Base-by-base conservation (phyloP, 1,140 invertebrate genomes). In the Diorhabda carinulata region DNA sequence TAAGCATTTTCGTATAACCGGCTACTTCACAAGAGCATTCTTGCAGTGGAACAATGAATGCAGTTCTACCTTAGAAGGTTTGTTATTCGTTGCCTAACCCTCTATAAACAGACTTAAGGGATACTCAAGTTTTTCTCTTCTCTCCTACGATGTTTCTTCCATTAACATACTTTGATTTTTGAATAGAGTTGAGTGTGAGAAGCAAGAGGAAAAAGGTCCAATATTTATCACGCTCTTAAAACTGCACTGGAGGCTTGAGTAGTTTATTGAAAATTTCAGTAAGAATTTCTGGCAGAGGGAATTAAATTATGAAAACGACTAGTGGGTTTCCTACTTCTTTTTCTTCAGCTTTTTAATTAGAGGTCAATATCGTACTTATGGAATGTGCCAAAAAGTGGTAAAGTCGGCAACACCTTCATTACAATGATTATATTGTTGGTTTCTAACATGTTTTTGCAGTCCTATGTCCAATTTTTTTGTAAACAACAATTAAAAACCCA, bases 221-320 rank as follows among this genome's bases (percentile, higher is more conserved):
- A 52, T 52, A 52, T 52, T 52, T 52, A 52, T 52, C 47, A n/a
- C 47, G 47, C 47, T 52, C 47, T 52, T 52, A n/a, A 52, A 52
- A 52, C 47, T 52, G 47, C 47, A 3, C 47, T 6, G 47, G 47
- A 52, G 47, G 6, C n/a, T 52, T 6, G 47, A 52, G 47, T 52
- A 3, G 47, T 52, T 52, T 52, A 52, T 52, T 52, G n/a, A 8
- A 52, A 52, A 52, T 52, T 52, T 52, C n/a, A n/a, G 6, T 52
- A 8, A n/a, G 3, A 52, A 52, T 4, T 6, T 8, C n/a, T n/a
- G 47, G 47, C 2, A 52, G n/a, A 6, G 47, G n/a, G 47, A 52
- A 52, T 52, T 3, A 25, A 25, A 25, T 25, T 25, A 25, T 25
- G 25, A 25, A 25, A 25, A 25, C 25, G 25, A 25, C 25, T 25